Evolutionary conservation across 2,113 vertebrate species (phyloP).

Genomic region (Odobenus rosmarus): DNA sequence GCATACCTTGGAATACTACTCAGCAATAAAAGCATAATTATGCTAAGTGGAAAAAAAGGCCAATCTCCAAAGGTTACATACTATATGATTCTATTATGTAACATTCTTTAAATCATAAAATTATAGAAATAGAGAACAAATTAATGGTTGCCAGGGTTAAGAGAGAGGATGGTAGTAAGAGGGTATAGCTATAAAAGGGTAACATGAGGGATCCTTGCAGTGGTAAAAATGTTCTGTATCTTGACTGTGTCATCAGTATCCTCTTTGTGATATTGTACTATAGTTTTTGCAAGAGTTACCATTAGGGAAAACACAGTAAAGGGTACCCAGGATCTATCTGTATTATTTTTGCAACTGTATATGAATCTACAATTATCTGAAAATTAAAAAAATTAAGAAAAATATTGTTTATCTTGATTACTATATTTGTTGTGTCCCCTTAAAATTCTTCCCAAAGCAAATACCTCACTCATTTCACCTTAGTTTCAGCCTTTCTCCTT

Average conservation of each 20-base stretch:
- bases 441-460: not conserved
- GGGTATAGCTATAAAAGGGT: not conserved
- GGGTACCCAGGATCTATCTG: too few species aligned
- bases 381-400: not conserved
- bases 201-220: not conserved
- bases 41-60: not conserved
- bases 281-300: not conserved
- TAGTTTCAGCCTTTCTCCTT: not conserved
- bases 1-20: not conserved
- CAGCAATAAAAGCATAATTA: not conserved
- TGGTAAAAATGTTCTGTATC: not conserved
- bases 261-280: not conserved
- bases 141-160: not conserved
- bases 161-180: not conserved
- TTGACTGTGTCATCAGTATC: not conserved
- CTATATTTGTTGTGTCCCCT: not conserved
- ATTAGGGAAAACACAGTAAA: not conserved
- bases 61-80: not conserved
- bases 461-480: not conserved
- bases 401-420: not conserved
- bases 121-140: not conserved
- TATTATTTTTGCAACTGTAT: not conserved
- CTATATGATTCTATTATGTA: not conserved
- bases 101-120: not conserved
- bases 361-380: not conserved